phyloP scores from a whole-genome alignment of 2,113 vertebrate species.

The Xyrauchen texanus region DNA sequence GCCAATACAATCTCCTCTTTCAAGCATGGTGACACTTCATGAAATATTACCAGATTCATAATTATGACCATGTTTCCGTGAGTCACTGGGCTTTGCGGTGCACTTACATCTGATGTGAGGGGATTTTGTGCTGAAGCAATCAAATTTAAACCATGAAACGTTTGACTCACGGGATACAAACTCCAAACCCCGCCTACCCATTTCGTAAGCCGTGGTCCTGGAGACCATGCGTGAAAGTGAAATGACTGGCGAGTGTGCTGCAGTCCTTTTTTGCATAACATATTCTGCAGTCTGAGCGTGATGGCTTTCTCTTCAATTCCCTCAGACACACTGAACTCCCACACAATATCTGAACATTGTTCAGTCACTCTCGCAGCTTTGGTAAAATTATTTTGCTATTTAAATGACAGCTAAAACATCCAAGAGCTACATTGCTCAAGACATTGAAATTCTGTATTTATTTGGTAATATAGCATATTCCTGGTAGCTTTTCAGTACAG shows the following conservation, averaged over 20 bases:
- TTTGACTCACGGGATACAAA: constrained; percentile 32
- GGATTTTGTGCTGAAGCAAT: constrained; percentile 42
- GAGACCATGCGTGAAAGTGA: constrained; percentile 78
- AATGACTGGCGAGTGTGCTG: constrained; percentile 72
- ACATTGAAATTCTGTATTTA: background rate
- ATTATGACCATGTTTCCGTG: constrained; percentile 14
- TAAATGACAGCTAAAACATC: constrained; percentile 18
- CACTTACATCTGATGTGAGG: constrained; percentile 26
- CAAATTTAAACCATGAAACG: constrained; percentile 33
- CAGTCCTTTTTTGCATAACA: constrained; percentile 75
- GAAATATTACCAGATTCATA: constrained; percentile 21
- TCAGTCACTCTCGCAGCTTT: background rate
- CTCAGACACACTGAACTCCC: constrained; percentile 59
- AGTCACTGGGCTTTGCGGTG: constrained; percentile 32
- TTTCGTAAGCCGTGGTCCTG: constrained; percentile 66
- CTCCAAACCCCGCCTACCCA: constrained; percentile 54
- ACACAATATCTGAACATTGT: constrained; percentile 34
- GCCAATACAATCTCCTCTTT: constrained; percentile 6
- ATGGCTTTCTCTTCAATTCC: constrained; percentile 71
- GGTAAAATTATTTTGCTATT: constrained; percentile 32
- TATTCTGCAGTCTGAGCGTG: constrained; percentile 72
- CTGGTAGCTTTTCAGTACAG: constrained; percentile 14
- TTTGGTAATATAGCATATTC: constrained; percentile 1
- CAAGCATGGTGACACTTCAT: constrained; percentile 1
- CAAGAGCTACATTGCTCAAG: background rate